Conservation (phyloP, 2,888 invertebrate species). For the Molorchus minor region DNA sequence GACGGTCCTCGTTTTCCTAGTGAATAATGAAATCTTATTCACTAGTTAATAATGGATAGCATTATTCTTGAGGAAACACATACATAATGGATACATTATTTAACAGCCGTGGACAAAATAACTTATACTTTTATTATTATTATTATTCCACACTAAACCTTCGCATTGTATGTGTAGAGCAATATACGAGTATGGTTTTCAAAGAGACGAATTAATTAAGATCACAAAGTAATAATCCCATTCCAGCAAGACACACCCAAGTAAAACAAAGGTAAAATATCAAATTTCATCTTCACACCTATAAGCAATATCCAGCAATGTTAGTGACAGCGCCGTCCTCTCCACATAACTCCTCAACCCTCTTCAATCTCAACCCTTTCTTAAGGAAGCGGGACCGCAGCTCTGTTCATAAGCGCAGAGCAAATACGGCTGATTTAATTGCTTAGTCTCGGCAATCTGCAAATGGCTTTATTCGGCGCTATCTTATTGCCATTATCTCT, state of each 20-base stretch:
- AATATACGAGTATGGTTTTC: too few relatives aligned
- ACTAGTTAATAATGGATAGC: too few relatives aligned
- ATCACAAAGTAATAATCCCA: not conserved
- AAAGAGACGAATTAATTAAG: not conserved
- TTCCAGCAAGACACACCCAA: not conserved
- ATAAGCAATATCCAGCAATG: conserved; percentile 11
- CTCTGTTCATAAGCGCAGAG: conserved; percentile 30
- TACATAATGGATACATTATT: too few relatives aligned
- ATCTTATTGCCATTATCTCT: conserved; percentile 44
- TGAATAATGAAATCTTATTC: too few relatives aligned
- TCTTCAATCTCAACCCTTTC: conserved; percentile 25
- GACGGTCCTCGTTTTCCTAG: too few relatives aligned
- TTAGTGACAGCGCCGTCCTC: conserved; percentile 7
- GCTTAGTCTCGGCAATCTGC: conserved; percentile 49
- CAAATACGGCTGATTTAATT: conserved; percentile 58
- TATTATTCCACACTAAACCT: too few relatives aligned
- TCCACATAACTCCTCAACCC: conserved; percentile 4
- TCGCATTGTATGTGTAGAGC: too few relatives aligned
- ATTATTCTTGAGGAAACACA: too few relatives aligned
- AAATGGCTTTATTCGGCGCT: conserved; percentile 50
- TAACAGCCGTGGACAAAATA: too few relatives aligned
- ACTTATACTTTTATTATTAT: too few relatives aligned
- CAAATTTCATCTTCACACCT: not conserved
- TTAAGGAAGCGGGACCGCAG: conserved; percentile 19
- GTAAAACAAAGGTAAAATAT: conserved; percentile 5